These are phyloP conservation scores for Junonia oenone DNA, from an alignment of 2,888 invertebrate genomes.

Conservation along the genomic window DNA sequence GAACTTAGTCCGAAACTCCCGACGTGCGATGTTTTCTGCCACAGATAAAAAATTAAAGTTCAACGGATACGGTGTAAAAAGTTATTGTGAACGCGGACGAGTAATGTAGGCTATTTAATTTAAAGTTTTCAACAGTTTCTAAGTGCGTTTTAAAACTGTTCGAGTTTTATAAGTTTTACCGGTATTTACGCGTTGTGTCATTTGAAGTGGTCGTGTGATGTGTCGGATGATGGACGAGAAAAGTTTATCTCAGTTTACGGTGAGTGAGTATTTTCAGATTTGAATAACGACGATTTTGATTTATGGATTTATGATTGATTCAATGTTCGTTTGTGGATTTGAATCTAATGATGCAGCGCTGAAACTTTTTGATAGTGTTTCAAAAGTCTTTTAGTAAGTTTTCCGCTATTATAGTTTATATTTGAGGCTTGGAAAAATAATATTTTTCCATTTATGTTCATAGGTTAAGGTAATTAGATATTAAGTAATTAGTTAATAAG, in stretches of 20 bases:
- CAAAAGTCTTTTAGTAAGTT: background rate
- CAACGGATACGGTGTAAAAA: slow-evolving; percentile 47
- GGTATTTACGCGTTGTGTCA: slow-evolving; percentile 33
- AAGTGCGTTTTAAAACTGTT: slow-evolving; percentile 32
- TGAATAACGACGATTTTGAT: slow-evolving; percentile 22
- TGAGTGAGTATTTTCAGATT: slow-evolving; percentile 42
- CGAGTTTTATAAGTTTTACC: slow-evolving; percentile 35
- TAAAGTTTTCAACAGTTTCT: slow-evolving; percentile 28
- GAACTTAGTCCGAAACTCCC: slow-evolving; percentile 32
- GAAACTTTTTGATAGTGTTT: background rate
- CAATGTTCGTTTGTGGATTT: background rate
- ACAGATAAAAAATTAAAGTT: slow-evolving; percentile 39
- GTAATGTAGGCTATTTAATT: slow-evolving; percentile 16
- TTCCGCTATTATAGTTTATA: background rate
- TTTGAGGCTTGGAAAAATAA: background rate
- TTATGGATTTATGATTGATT: slow-evolving; percentile 4
- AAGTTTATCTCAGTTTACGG: slow-evolving; percentile 56
- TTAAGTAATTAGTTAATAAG: no score
- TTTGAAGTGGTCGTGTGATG: slow-evolving; percentile 53
- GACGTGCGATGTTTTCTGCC: slow-evolving; percentile 44
- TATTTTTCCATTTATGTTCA: background rate
- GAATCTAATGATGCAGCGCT: background rate
- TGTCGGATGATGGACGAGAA: slow-evolving; percentile 52
- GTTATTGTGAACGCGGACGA: slow-evolving; percentile 42
- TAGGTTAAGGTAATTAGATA: no score